A percentile compares a stretch with the other conserved stretches of the same genome.
Evolutionary conservation across 2,888 invertebrate genomes (phyloP).

Genomic region (Acleris cristana): DNA sequence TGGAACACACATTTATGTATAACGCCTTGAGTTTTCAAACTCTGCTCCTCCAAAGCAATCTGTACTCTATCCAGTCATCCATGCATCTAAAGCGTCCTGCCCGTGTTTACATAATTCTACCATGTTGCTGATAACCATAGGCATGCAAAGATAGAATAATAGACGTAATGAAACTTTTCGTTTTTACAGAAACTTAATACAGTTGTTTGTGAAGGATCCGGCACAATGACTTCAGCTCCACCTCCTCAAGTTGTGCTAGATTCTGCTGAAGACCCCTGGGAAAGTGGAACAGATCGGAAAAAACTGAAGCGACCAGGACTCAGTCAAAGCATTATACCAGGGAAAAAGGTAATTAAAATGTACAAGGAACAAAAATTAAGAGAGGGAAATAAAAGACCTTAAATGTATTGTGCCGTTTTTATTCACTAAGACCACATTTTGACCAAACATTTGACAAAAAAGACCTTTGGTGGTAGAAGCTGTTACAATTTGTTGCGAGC

Average conservation of each 20-base stretch:
- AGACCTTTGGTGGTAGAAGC: too few species aligned
- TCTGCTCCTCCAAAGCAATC: too few species aligned
- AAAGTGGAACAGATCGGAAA: constrained; percentile 78
- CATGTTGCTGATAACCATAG: too few species aligned
- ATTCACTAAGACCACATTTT: background rate
- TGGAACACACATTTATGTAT: too few species aligned
- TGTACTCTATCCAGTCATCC: too few species aligned
- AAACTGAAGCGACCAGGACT: constrained; percentile 92
- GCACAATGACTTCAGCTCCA: constrained; percentile 66
- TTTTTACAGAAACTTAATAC: constrained; percentile 69
- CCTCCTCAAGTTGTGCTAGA: constrained; percentile 61
- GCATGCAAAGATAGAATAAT: too few species aligned
- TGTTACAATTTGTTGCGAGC: too few species aligned
- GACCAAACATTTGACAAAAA: too few species aligned
- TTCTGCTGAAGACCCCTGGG: constrained; percentile 69
- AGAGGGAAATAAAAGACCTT: constrained; percentile 60
- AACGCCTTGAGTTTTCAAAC: background rate
- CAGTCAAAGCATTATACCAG: constrained; percentile 89
- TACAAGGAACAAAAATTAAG: constrained; percentile 86
- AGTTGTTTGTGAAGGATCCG: constrained; percentile 71
- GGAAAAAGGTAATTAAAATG: constrained; percentile 93
- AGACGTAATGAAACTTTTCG: constrained; percentile 14
- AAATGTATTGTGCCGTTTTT: constrained; percentile 1
- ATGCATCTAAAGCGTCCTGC: too few species aligned
- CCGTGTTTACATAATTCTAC: too few species aligned